phyloP scores from a whole-genome alignment of 2,113 vertebrate genomes.

The Tympanuchus pallidicinctus region DNA sequence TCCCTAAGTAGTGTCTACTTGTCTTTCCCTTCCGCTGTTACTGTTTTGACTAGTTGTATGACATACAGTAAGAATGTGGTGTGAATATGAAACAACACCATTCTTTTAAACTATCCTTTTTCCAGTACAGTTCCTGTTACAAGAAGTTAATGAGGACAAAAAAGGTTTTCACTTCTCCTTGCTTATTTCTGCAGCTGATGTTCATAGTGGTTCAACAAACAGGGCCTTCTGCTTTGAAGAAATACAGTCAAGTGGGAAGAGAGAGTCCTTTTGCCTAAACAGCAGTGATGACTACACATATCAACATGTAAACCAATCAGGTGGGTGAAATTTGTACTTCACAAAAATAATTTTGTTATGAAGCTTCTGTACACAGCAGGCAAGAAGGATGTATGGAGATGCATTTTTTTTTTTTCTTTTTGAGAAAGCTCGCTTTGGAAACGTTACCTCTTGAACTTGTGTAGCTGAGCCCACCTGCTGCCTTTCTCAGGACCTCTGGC shows the following conservation, averaged over 20 bases:
- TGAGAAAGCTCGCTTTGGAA: not conserved
- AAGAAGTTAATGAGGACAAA: not conserved
- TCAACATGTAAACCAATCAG: not conserved
- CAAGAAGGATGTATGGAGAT: not conserved
- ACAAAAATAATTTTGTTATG: not conserved
- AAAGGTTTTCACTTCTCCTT: not conserved
- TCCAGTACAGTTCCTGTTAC: not conserved
- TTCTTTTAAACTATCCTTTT: not conserved
- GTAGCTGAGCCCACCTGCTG: not conserved
- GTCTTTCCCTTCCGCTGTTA: slow-evolving; percentile 6
- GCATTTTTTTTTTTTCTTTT: not conserved
- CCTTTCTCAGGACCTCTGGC: not conserved
- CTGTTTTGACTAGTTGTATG: not conserved
- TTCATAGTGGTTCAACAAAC: not conserved
- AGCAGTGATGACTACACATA: not conserved
- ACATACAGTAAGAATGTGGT: not conserved
- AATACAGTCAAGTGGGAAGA: not conserved
- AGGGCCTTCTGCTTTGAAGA: not conserved
- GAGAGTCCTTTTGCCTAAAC: not conserved
- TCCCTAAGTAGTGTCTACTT: not conserved
- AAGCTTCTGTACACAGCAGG: not conserved
- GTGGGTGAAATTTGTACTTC: not conserved
- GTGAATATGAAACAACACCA: not conserved
- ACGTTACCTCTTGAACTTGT: not conserved
- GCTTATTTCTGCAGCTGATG: not conserved